A percentile compares a stretch with the other conserved stretches of the same genome.
phyloP scores from a whole-genome alignment of 1,140 invertebrate genomes.

The Drosophila virilis region DNA sequence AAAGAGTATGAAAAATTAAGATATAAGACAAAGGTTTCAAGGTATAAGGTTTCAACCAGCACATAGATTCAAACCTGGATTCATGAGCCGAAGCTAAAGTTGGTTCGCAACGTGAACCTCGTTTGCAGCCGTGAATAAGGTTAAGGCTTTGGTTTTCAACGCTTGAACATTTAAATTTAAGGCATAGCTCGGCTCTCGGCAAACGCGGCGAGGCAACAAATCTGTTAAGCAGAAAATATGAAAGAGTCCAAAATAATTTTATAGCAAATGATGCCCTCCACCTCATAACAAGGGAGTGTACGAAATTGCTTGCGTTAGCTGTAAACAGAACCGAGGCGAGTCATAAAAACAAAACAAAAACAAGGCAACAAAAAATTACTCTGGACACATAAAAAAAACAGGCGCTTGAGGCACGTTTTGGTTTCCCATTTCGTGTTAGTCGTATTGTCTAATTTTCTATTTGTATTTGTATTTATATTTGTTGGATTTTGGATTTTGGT shows the following conservation, averaged over 20 bases:
- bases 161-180: too few species aligned
- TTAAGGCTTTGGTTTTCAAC: too few species aligned
- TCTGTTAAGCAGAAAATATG: slow-evolving; percentile 7
- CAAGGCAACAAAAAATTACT: slow-evolving; percentile 33
- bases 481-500: slow-evolving; percentile 58
- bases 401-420: slow-evolving; percentile 57
- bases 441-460: slow-evolving; percentile 48
- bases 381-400: slow-evolving; percentile 77
- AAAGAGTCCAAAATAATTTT: slow-evolving; percentile 16
- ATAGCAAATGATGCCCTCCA: slow-evolving; percentile 25
- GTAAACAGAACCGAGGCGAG: slow-evolving; percentile 49
- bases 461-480: slow-evolving; percentile 41
- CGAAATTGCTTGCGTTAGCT: slow-evolving; percentile 64
- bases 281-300: slow-evolving; percentile 36
- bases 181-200: too few species aligned
- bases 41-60: too few species aligned
- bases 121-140: too few species aligned
- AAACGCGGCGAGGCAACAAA: neutral
- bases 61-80: too few species aligned
- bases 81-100: too few species aligned
- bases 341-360: slow-evolving; percentile 62
- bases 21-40: too few species aligned
- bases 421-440: slow-evolving; percentile 25
- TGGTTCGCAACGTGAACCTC: too few species aligned
- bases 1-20: too few species aligned